Conservation (phyloP, 2,888 invertebrate species). For the Rhorus exstirpatorius region DNA sequence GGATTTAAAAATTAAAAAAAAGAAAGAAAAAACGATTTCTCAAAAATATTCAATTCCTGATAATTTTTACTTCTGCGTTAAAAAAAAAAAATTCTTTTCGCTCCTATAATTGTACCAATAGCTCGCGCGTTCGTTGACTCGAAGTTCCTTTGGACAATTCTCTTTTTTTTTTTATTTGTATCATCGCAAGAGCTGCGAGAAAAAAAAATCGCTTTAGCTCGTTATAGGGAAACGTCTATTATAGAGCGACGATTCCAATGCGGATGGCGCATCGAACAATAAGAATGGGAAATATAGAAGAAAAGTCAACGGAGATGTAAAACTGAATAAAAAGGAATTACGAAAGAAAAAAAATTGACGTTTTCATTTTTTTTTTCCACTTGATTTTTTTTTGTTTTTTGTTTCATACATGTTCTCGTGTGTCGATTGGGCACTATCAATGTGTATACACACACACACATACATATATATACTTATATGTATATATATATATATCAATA, state of each 20-base stretch:
- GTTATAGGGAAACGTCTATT: conserved; percentile 58
- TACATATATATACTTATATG: no score
- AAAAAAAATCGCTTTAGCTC: conserved; percentile 61
- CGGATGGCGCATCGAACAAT: conserved; percentile 48
- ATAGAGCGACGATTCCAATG: conserved; percentile 57
- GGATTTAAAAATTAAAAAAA: conserved; percentile 57
- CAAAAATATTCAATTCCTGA: no score
- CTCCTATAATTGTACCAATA: no score
- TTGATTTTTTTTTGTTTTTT: conserved; percentile 38
- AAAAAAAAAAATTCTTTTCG: no score
- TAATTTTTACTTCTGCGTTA: no score
- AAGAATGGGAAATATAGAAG: conserved; percentile 41
- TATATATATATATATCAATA: conserved; percentile 77
- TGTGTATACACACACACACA: conserved; percentile 79
- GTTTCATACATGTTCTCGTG: conserved; percentile 75
- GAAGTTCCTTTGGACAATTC: neutral
- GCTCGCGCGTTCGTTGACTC: neutral
- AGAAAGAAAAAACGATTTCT: conserved; percentile 50
- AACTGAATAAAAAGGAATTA: conserved; percentile 64
- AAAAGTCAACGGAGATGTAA: conserved; percentile 60
- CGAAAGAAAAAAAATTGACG: conserved; percentile 34
- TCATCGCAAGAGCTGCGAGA: conserved; percentile 45
- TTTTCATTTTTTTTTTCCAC: conserved; percentile 23
- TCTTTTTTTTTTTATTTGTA: conserved; percentile 7
- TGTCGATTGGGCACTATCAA: conserved; percentile 79